Evolutionary conservation across 2,797 vertebrate genomes (phyloP), one percentile per base, ranked within the genome.

Genomic region (Phrynocephalus forsythii): DNA sequence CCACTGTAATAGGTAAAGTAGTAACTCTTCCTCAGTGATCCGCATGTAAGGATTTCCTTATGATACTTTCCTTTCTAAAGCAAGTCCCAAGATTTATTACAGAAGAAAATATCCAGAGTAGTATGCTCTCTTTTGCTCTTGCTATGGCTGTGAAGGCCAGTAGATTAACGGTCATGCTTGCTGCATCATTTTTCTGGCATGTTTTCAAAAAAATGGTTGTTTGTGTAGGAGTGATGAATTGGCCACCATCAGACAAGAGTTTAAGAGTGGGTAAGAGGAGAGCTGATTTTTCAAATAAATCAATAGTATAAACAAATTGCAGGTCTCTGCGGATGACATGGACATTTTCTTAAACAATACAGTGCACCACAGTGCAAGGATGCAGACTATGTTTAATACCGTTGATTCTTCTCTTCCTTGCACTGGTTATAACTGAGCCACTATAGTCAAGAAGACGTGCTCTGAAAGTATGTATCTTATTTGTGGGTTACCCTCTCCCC

Each of bases 281-380:
- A 75, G 33, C 3, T 73, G 13, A 63, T 60, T 75, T 63, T 73
- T 56, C 50, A 73, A 56, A 83, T n/a, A 33, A 75, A 73, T 60
- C 50, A 84, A 60, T 60, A 75, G 26, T 15, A 16, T 20, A 63
- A 38, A 75, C 75, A 75, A 63, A 63, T 76, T 18, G 56, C 13
- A 44, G 26, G 38, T 66, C 24, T 16, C 28, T 50, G 18, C 26
- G 22, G 52, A 30, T 48, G 60, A 68, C 44, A 78, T 10, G 56
- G 76, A 33, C 33, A 79, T 79, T 79, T 79, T 86, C 75, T 52
- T 69, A 75, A 75, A 28, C 24, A 69, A 52, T 79, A 71, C 6
- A 16, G n/a, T 56, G 20, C n/a, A 33, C 22, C 69, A 71, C 6
- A 16, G n/a, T 56, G 20, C n/a, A 52, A 22, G 28, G 15, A 10